A percentile compares a stretch with the other conserved stretches of the same genome.
Evolutionary conservation across 2,888 invertebrate species (phyloP).

Genomic region (Volucella inanis): DNA sequence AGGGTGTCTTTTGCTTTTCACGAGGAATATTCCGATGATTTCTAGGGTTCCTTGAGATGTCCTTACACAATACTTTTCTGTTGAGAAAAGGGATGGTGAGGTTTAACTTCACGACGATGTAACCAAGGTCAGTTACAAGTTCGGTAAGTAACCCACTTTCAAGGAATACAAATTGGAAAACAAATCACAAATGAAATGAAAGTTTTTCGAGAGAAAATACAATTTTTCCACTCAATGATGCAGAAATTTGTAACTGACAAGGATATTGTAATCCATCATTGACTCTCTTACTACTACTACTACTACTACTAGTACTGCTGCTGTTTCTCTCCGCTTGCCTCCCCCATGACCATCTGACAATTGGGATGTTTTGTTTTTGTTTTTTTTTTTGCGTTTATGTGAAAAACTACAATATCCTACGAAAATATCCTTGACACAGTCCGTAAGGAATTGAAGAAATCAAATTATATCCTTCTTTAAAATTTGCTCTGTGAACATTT

Average conservation of each 20-base stretch:
- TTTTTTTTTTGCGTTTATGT: conserved; percentile 38
- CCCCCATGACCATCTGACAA: conserved; percentile 43
- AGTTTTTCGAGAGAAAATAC: conserved; percentile 41
- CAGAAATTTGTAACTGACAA: conserved; percentile 68
- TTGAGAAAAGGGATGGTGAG: conserved; percentile 2
- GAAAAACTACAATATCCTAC: too few species aligned
- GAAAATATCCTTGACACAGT: conserved; percentile 54
- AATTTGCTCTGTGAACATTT: background rate
- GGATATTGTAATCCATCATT: conserved; percentile 68
- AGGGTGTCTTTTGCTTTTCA: background rate
- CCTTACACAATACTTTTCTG: background rate
- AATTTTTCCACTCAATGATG: conserved; percentile 72
- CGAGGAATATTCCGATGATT: background rate
- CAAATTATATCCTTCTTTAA: conserved; percentile 15
- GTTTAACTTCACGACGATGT: conserved; percentile 16
- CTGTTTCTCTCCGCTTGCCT: background rate
- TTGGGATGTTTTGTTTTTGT: conserved; percentile 39
- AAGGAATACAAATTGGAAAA: conserved; percentile 41
- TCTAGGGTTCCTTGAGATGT: background rate
- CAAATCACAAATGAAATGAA: conserved; percentile 48
- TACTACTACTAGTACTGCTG: too few species aligned
- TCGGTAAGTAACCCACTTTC: conserved; percentile 48
- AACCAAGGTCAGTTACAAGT: conserved; percentile 50
- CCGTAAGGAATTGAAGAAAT: conserved; percentile 9
- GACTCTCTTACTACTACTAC: conserved; percentile 24